Conservation (phyloP, 2,113 vertebrate species). For the Kryptolebias marmoratus region DNA sequence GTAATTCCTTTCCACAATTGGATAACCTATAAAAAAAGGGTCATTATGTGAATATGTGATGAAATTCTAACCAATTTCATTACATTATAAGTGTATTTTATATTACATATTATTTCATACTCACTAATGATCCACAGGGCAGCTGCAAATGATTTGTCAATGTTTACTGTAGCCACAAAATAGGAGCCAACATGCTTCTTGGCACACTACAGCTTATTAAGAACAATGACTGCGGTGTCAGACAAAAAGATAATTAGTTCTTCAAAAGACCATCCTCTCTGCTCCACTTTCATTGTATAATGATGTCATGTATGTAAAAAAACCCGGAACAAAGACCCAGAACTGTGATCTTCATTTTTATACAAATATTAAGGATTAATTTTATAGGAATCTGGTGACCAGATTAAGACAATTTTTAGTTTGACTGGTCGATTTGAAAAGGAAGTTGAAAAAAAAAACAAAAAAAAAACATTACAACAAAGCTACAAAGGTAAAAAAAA, state of each 20-base stretch:
- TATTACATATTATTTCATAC: conserved; percentile 6
- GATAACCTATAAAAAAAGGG: conserved; percentile 56
- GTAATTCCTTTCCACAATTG: conserved; percentile 64
- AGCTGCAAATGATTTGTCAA: conserved; percentile 22
- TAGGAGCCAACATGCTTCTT: conserved; percentile 19
- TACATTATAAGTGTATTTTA: conserved; percentile 31
- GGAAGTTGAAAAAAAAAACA: too few species aligned
- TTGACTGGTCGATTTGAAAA: too few species aligned
- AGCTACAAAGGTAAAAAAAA: too few species aligned
- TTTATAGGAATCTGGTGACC: background rate
- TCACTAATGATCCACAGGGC: conserved; percentile 8
- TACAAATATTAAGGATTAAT: conserved; percentile 4
- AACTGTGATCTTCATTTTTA: conserved; percentile 38
- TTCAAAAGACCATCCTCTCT: conserved; percentile 31
- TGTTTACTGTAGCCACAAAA: conserved; percentile 34
- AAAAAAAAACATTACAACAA: too few species aligned
- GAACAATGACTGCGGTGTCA: conserved; percentile 41
- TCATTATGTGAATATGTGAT: conserved; percentile 23
- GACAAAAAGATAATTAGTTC: conserved; percentile 47
- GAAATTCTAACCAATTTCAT: conserved; percentile 36
- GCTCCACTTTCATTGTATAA: conserved; percentile 43
- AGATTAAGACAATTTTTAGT: background rate
- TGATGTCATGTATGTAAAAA: conserved; percentile 25
- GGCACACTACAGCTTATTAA: conserved; percentile 40
- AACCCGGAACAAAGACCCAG: background rate